Conservation (phyloP, 2,113 vertebrate species). For the Taurulus bubalis region DNA sequence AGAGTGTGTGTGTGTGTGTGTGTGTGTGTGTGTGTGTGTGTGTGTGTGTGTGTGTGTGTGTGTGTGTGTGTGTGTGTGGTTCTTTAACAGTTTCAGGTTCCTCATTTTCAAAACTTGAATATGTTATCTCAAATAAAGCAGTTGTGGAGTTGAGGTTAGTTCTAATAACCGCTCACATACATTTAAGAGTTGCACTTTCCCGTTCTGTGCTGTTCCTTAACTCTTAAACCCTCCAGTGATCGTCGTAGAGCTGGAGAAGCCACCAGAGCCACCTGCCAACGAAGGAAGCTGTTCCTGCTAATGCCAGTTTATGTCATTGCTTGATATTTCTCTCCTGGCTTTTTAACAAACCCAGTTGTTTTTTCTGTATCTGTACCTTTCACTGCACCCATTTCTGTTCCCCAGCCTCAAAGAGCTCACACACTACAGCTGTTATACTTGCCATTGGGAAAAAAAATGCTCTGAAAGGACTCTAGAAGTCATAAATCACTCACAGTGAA, state of each 20-base stretch:
- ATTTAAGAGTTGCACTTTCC: background rate
- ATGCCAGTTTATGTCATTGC: slow-evolving; percentile 71
- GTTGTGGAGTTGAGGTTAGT: background rate
- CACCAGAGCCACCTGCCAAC: slow-evolving; percentile 92
- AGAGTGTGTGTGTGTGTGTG: background rate
- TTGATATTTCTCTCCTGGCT: slow-evolving; percentile 44
- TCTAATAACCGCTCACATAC: background rate
- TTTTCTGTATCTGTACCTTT: slow-evolving; percentile 48
- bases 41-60: too few species aligned
- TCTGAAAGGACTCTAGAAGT: slow-evolving; percentile 83
- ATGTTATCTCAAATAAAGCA: background rate
- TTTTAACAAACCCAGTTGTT: slow-evolving; percentile 53
- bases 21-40: too few species aligned
- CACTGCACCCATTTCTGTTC: slow-evolving; percentile 76
- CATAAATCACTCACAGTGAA: slow-evolving; percentile 45
- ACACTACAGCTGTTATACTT: slow-evolving; percentile 79
- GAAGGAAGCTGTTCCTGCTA: slow-evolving; percentile 98
- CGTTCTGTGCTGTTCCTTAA: slow-evolving; percentile 82
- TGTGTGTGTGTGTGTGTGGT: too few species aligned
- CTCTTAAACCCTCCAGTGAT: slow-evolving; percentile 89
- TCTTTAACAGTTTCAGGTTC: background rate
- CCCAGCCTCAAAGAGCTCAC: slow-evolving; percentile 72
- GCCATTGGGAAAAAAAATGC: slow-evolving; percentile 84
- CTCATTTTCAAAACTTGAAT: background rate
- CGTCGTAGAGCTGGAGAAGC: slow-evolving; percentile 97